Evolutionary conservation across 2,888 invertebrate genomes (phyloP), one percentile per base, ranked within the genome.

Genomic region (Spatulosminthurus flaviceps): DNA sequence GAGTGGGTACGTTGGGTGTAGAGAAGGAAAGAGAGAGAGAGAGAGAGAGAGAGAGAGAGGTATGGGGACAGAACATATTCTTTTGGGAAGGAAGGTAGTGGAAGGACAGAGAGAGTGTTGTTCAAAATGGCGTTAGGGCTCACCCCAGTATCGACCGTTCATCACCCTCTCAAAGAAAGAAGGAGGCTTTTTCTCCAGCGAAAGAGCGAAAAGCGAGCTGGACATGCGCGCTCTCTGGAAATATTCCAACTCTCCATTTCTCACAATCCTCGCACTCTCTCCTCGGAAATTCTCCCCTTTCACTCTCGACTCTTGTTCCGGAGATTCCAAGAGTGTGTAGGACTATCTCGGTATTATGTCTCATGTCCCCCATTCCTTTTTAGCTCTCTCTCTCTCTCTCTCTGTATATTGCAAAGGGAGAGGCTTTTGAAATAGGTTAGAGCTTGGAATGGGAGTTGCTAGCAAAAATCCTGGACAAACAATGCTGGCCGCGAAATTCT

Each of bases 71-170:
- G 75, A 51, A n/a, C n/a, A n/a, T n/a, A n/a, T n/a, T n/a, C n/a
- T n/a, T n/a, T n/a, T n/a, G n/a, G n/a, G n/a, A n/a, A n/a, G n/a
- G n/a, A n/a, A n/a, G n/a, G 34, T 22, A 34, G 22, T 34, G 21
- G 42, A 66, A 43, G 51, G 66, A 51, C 29, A 64, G 66, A 77
- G 71, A 67, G 64, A 80, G 80, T 79, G 79, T 74, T 80, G 78
- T 77, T 77, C 81, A 83, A 83, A 83, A 83, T 83, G 83, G 83
- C 83, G 82, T 77, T 77, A 79, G 72, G 77, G 73, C 71, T 82
- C 79, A 78, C 81, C 82, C 82, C 77, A 72, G 71, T 82, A 83
- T 83, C 83, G 83, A 83, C 82, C 82, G 81, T 80, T 81, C 78
- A 81, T 82, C 83, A 81, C 82, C 80, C 81, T 81, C 79, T 83